Percentiles rank a stretch among this genome's conserved stretches.
These are phyloP conservation scores for Euproctis similis DNA, from an alignment of 2,888 invertebrate genomes.

Conservation along the genomic window DNA sequence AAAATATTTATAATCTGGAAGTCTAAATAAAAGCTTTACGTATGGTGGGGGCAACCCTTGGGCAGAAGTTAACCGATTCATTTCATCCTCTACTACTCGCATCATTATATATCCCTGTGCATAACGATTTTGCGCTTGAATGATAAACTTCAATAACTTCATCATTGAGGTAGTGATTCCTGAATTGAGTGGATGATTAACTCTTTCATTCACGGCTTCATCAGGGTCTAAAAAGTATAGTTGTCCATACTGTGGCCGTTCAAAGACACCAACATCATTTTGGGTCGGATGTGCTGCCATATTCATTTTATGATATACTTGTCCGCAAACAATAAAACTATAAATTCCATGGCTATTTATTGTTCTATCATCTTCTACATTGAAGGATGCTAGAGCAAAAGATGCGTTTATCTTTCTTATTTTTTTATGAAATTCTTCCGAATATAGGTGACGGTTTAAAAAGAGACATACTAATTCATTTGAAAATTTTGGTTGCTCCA, in stretches of 20 bases:
- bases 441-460: too few species aligned
- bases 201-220: slow-evolving; percentile 13
- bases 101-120: slow-evolving; percentile 9
- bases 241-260: slow-evolving; percentile 11
- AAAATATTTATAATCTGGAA: too few species aligned
- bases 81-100: slow-evolving; percentile 15
- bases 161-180: slow-evolving; percentile 13
- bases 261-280: slow-evolving; percentile 10
- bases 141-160: slow-evolving; percentile 9
- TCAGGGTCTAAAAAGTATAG: slow-evolving; percentile 13
- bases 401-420: slow-evolving; percentile 13
- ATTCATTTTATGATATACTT: slow-evolving; percentile 15
- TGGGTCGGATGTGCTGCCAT: slow-evolving; percentile 11
- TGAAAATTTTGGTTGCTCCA: too few species aligned
- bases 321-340: slow-evolving; percentile 15
- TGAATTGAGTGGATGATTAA: slow-evolving; percentile 11
- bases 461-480: too few species aligned
- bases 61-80: slow-evolving; percentile 10
- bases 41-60: slow-evolving; percentile 8
- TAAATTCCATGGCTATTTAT: slow-evolving; percentile 13
- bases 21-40: slow-evolving; percentile 14
- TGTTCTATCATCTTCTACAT: slow-evolving; percentile 11
- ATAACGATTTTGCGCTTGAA: slow-evolving; percentile 11
- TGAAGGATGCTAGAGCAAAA: slow-evolving; percentile 15
- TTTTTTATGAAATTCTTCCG: slow-evolving; percentile 11